These are phyloP conservation scores for Lasioglossum morio DNA, from an alignment of 2,888 invertebrate species.

Conservation along the genomic window DNA sequence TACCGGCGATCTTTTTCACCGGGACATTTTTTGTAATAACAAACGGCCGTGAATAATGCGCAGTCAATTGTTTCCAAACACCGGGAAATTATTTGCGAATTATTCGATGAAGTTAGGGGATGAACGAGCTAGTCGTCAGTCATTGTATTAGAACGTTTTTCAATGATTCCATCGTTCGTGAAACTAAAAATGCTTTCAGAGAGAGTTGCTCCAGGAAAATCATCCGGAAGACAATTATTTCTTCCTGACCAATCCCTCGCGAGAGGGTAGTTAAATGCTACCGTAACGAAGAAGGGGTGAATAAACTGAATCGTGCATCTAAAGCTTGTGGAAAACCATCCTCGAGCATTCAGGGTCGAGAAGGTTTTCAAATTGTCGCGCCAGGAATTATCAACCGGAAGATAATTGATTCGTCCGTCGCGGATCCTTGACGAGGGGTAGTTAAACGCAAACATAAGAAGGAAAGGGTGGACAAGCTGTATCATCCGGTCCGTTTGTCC, in stretches of 20 bases:
- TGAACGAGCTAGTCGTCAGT: not conserved
- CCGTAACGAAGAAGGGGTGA: slow-evolving; percentile 5
- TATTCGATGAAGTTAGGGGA: not conserved
- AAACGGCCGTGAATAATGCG: not conserved
- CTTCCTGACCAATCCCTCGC: not conserved
- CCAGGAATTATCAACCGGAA: not conserved
- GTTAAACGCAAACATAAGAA: slow-evolving; percentile 13
- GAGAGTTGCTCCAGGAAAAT: not conserved
- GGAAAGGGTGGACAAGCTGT: slow-evolving; percentile 37
- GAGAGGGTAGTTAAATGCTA: slow-evolving; percentile 17
- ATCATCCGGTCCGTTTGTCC: slow-evolving; percentile 40
- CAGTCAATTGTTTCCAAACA: not conserved
- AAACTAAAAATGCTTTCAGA: not conserved
- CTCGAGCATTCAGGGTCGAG: not conserved
- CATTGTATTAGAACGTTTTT: not conserved
- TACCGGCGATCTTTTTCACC: not conserved
- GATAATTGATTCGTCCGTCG: not conserved
- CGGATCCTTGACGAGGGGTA: not conserved
- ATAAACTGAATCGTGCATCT: slow-evolving; percentile 24
- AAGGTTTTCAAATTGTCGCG: not conserved
- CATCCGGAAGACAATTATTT: not conserved
- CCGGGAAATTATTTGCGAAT: not conserved
- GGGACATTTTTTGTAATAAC: slow-evolving; percentile 10
- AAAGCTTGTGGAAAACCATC: not conserved
- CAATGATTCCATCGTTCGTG: not conserved